These are phyloP conservation scores for Trimorus sp. DNA, from an alignment of 2,888 invertebrate species.

Conservation along the genomic window DNA sequence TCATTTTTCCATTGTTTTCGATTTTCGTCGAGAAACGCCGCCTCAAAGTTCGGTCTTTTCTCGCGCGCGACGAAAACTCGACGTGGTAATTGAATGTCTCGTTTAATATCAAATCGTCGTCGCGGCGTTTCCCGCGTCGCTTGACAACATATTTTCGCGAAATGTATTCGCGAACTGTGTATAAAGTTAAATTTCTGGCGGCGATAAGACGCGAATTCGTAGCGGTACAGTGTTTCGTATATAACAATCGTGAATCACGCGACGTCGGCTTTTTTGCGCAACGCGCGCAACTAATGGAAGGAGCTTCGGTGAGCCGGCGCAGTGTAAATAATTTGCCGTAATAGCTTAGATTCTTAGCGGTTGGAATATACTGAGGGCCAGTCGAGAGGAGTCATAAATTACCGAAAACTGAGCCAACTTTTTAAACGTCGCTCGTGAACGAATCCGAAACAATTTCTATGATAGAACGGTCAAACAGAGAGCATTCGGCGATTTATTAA, in stretches of 20 bases:
- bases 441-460: conserved; percentile 1
- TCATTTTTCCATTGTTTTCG: too few relatives aligned
- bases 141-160: too few relatives aligned
- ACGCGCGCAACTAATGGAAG: conserved; percentile 34
- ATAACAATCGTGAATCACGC: conserved; percentile 38
- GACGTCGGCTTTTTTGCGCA: conserved; percentile 27
- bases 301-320: conserved; percentile 33
- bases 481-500: background rate
- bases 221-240: conserved; percentile 22
- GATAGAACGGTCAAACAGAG: background rate
- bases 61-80: too few relatives aligned
- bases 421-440: conserved; percentile 1
- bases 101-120: too few relatives aligned
- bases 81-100: conserved; percentile 1
- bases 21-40: too few relatives aligned
- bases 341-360: conserved; percentile 38
- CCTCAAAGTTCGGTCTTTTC: too few relatives aligned
- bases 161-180: too few relatives aligned
- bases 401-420: conserved; percentile 20
- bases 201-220: conserved; percentile 15
- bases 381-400: conserved; percentile 29
- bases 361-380: conserved; percentile 24
- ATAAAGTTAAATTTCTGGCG: too few relatives aligned
- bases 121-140: too few relatives aligned
- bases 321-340: conserved; percentile 33